phyloP scores from a whole-genome alignment of 2,888 invertebrate genomes.

The Tachina lurida region DNA sequence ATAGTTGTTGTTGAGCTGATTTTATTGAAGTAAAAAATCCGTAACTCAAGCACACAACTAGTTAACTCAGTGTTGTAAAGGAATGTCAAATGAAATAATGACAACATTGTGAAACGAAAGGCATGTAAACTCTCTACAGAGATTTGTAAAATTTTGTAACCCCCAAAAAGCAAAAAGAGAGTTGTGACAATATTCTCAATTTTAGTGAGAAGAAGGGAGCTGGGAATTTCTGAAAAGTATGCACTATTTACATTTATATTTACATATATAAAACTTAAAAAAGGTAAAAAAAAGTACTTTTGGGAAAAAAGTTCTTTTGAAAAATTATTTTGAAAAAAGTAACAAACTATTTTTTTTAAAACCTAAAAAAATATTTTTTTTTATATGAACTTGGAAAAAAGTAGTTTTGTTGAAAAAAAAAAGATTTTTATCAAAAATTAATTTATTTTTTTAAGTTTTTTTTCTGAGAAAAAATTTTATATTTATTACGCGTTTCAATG shows the following conservation, averaged over 20 bases:
- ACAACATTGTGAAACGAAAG: conserved; percentile 33
- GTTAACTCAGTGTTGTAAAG: conserved; percentile 48
- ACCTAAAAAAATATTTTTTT: no score
- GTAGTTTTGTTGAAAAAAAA: no score
- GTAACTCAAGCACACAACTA: conserved; percentile 43
- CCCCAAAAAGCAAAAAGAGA: conserved; percentile 16
- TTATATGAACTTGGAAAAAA: no score
- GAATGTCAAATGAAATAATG: conserved; percentile 61
- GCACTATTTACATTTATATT: no score
- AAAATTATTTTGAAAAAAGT: no score
- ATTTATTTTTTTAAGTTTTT: no score
- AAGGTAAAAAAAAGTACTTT: background rate
- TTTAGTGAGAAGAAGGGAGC: background rate
- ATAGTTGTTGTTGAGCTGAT: conserved; percentile 39
- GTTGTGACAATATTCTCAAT: background rate
- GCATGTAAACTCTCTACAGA: conserved; percentile 8
- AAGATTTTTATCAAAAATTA: no score
- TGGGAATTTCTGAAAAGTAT: background rate
- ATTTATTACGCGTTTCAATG: no score
- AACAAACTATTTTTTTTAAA: no score
- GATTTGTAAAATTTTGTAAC: background rate
- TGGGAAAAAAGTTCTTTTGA: background rate
- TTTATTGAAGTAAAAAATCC: conserved; percentile 41
- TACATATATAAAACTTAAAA: background rate
- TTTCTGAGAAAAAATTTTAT: no score